Evolutionary conservation across 2,797 vertebrate species (phyloP), one percentile per base, ranked within the genome.

Genomic region (Sebastes umbrosus): DNA sequence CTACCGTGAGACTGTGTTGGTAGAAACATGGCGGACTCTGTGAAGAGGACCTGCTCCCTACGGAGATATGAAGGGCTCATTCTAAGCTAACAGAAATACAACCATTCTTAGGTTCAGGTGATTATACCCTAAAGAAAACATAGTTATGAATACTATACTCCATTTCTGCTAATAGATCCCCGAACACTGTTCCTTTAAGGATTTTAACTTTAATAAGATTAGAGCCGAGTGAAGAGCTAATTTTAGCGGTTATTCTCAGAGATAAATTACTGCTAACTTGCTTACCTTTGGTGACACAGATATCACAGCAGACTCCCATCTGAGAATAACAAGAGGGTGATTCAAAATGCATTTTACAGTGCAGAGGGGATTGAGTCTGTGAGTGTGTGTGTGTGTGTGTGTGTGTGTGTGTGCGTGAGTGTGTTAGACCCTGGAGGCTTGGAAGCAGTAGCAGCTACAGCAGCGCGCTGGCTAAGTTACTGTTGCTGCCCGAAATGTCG

Each of bases 401-500:
- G 65, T 32, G n/a, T 50, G 62, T 6, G 13, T 14, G 39, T 1
- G 39, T 16, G 39, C 14, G 39, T 43, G 43, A 46, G 43, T 16
- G 43, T 27, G 50, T 69, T 54, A 80, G 20, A 70, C 66, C 84
- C 85, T 39, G 39, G 71, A 89, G 90, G 81, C 80, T 74, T 87
- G 86, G 85, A 86, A 68, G 87, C 90, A 67, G 85, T 29, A 74
- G 77, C 77, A 86, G 78, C 87, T 78, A 86, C 87, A 87, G 85
- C 84, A 85, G 75, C 39, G 82, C 4, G 6, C 78, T 85, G 84
- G 87, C 83, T 89, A 81, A 52, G 73, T 87, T 77, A 90, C 88
- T 87, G 82, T 67, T 77, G 77, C 79, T 83, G 84, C 85, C 84
- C 90, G 86, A 73, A 86, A 79, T 82, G 86, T 90, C 83, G 83